Conservation (phyloP, 2,113 vertebrate species). For the Hiodon alosoides region DNA sequence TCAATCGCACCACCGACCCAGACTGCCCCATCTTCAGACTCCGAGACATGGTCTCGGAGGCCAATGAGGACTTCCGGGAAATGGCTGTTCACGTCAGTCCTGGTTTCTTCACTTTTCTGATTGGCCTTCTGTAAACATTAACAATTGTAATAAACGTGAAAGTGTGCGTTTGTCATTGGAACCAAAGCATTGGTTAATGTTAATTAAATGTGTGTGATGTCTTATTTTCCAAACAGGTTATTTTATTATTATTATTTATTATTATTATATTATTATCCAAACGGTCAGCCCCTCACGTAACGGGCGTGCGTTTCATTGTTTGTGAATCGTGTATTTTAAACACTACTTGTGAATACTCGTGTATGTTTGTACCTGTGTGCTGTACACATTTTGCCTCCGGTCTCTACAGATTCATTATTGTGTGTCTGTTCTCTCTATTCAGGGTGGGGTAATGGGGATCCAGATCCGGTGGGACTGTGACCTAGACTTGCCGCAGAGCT, state of each 20-base stretch:
- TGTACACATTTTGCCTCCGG: not conserved
- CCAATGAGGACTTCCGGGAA: slow-evolving; percentile 72
- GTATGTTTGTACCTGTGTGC: too few relatives aligned
- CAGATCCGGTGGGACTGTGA: slow-evolving; percentile 60
- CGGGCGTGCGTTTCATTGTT: too few relatives aligned
- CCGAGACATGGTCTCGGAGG: slow-evolving; percentile 57
- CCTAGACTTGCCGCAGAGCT: slow-evolving; percentile 58
- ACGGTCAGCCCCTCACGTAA: too few relatives aligned
- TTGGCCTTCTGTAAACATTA: not conserved
- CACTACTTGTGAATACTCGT: too few relatives aligned
- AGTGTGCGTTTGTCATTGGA: too few relatives aligned
- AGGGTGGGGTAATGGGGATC: slow-evolving; percentile 78
- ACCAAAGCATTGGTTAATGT: too few relatives aligned
- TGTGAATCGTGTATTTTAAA: too few relatives aligned
- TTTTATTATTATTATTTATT: too few relatives aligned
- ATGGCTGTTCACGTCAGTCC: slow-evolving; percentile 71
- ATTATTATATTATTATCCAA: too few relatives aligned
- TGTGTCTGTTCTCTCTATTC: slow-evolving; percentile 12
- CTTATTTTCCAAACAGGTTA: too few relatives aligned
- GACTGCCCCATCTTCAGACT: slow-evolving; percentile 81
- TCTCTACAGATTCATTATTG: not conserved
- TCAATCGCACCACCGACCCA: slow-evolving; percentile 58
- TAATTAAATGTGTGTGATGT: too few relatives aligned
- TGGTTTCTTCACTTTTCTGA: not conserved
- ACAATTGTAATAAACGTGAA: too few relatives aligned